Percentiles rank a stretch among this genome's conserved stretches.
Conservation (phyloP, 2,888 invertebrate genomes). For the Monopis laevigella region DNA sequence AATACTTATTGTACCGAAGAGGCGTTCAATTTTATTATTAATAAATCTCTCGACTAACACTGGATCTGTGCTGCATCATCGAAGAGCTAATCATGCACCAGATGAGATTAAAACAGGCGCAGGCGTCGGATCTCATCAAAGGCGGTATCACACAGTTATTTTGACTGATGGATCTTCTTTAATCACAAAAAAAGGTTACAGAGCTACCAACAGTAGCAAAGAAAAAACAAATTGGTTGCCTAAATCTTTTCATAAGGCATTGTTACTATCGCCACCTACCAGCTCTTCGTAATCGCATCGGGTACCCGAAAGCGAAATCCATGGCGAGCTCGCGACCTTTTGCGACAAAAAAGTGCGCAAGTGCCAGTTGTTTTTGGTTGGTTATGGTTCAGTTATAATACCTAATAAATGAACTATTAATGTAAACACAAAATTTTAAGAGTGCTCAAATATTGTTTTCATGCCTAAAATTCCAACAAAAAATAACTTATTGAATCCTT, state of each 20-base stretch:
- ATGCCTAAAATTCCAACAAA: too few relatives aligned
- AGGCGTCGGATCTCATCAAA: constrained; percentile 63
- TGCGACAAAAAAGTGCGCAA: too few relatives aligned
- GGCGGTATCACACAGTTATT: constrained; percentile 68
- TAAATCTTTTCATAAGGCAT: constrained; percentile 66
- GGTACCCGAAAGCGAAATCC: constrained; percentile 54
- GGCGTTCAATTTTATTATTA: too few relatives aligned
- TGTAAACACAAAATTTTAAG: too few relatives aligned
- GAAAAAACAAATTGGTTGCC: constrained; percentile 68
- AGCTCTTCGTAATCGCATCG: constrained; percentile 28
- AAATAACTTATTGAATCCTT: too few relatives aligned
- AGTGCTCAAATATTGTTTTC: too few relatives aligned
- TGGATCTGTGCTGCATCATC: constrained; percentile 55
- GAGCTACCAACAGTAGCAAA: constrained; percentile 65
- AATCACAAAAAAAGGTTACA: constrained; percentile 57
- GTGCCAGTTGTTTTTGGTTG: not conserved
- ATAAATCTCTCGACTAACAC: too few relatives aligned
- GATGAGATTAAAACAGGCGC: constrained; percentile 63
- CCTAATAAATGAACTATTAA: too few relatives aligned
- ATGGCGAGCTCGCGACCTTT: constrained; percentile 58
- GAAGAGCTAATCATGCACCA: constrained; percentile 64
- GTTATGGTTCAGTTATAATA: too few relatives aligned
- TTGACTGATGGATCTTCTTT: constrained; percentile 65
- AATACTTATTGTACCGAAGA: too few relatives aligned
- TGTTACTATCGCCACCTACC: constrained; percentile 64